Conservation (phyloP, 2,113 vertebrate species). For the Pachypanchax playfairii region DNA sequence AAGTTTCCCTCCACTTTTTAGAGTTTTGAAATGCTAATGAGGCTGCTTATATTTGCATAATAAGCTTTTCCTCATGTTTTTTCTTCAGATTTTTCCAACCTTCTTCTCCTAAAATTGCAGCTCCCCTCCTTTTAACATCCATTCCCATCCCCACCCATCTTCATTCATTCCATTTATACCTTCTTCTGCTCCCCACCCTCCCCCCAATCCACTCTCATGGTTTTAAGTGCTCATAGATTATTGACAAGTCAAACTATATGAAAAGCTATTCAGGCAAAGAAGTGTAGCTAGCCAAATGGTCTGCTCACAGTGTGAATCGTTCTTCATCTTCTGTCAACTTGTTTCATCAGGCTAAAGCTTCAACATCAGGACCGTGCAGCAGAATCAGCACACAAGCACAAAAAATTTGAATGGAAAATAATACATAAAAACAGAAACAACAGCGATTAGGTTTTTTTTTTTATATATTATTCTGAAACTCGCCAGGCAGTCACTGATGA, state of each 20-base stretch:
- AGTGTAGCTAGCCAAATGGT: slow-evolving; percentile 42
- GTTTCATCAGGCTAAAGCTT: no score
- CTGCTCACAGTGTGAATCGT: slow-evolving; percentile 26
- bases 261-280: slow-evolving; percentile 43
- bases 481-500: slow-evolving; percentile 28
- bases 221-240: slow-evolving; percentile 71
- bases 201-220: slow-evolving; percentile 29
- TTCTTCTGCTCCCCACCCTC: slow-evolving; percentile 1
- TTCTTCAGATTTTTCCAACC: slow-evolving; percentile 34
- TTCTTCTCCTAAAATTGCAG: slow-evolving; percentile 49
- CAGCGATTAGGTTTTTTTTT: no score
- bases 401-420: slow-evolving; percentile 16
- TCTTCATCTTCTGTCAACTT: slow-evolving; percentile 16
- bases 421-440: slow-evolving; percentile 26
- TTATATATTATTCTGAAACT: slow-evolving; percentile 36
- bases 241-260: slow-evolving; percentile 67
- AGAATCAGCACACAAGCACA: slow-evolving; percentile 24
- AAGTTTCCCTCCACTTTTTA: slow-evolving; percentile 44
- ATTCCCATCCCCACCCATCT: slow-evolving; percentile 4
- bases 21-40: slow-evolving; percentile 74
- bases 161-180: slow-evolving; percentile 38
- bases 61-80: slow-evolving; percentile 46
- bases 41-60: slow-evolving; percentile 65
- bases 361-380: slow-evolving; percentile 32
- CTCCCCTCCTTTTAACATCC: slow-evolving; percentile 10